A percentile compares a stretch with the other conserved stretches of the same genome.
These are phyloP conservation scores for Apogon talboti DNA, from an alignment of 2,797 vertebrate genomes.

Conservation along the genomic window DNA sequence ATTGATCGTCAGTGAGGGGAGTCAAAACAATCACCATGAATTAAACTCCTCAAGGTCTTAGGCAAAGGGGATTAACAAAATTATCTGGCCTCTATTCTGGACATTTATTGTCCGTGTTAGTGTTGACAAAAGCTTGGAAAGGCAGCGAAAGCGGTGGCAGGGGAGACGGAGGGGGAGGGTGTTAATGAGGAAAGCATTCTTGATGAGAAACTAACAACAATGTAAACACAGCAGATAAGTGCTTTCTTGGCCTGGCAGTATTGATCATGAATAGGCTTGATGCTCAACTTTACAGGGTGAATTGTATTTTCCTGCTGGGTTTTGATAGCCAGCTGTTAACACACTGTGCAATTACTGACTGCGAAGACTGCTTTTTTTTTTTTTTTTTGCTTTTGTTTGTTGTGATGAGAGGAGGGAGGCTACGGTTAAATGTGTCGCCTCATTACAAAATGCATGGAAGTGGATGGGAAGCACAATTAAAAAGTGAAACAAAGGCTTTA, in stretches of 20 bases:
- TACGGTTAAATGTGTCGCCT: constrained; percentile 68
- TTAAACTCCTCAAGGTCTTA: constrained; percentile 83
- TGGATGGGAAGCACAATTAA: constrained; percentile 75
- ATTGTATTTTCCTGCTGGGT: constrained; percentile 70
- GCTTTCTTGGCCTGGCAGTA: constrained; percentile 65
- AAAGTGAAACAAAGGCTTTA: constrained; percentile 76
- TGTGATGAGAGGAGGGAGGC: constrained; percentile 68
- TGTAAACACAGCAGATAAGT: constrained; percentile 71
- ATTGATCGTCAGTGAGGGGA: constrained; percentile 74
- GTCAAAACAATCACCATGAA: constrained; percentile 80
- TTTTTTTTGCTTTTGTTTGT: constrained; percentile 60
- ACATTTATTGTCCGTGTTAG: constrained; percentile 52
- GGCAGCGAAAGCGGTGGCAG: constrained; percentile 22
- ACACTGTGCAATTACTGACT: constrained; percentile 68
- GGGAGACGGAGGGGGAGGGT: constrained; percentile 14
- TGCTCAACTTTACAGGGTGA: constrained; percentile 69
- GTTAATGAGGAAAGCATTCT: constrained; percentile 57
- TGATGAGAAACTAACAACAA: constrained; percentile 75
- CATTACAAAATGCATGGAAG: constrained; percentile 68
- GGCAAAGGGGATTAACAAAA: constrained; percentile 79
- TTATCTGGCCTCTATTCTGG: constrained; percentile 70
- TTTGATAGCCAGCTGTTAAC: constrained; percentile 76
- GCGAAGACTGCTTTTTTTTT: constrained; percentile 32
- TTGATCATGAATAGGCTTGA: constrained; percentile 73
- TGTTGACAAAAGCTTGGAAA: constrained; percentile 68